Evolutionary conservation across 1,140 invertebrate genomes (phyloP).

Genomic region (Mactra quadrangularis): DNA sequence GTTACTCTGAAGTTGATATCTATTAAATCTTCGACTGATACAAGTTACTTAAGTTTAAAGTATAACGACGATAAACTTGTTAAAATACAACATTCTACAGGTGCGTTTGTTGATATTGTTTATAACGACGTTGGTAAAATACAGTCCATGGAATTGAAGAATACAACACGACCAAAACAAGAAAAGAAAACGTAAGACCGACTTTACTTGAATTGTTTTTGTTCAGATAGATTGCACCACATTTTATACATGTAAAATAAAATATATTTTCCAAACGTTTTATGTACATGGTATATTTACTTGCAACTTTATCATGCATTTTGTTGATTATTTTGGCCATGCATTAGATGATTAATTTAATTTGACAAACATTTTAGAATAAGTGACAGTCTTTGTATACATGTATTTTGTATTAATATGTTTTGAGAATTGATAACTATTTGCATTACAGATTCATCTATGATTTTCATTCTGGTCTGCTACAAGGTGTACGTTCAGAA

Average conservation of each 20-base stretch:
- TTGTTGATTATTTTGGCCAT: too few species aligned
- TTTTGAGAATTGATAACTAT: too few species aligned
- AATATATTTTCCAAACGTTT: too few species aligned
- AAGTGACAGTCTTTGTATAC: too few species aligned
- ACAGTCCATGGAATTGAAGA: neutral
- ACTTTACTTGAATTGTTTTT: too few species aligned
- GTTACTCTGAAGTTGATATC: neutral
- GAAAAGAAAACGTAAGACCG: conserved; percentile 8
- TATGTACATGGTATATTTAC: too few species aligned
- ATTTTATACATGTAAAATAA: too few species aligned
- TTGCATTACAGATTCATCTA: neutral
- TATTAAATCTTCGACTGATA: neutral
- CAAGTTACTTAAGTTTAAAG: neutral
- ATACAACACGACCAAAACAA: neutral
- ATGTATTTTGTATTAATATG: too few species aligned
- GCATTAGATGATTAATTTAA: too few species aligned
- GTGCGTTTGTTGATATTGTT: neutral
- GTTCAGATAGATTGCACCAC: too few species aligned
- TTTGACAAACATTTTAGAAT: too few species aligned
- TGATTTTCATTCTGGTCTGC: neutral
- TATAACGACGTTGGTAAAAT: conserved; percentile 6
- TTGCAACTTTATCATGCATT: too few species aligned
- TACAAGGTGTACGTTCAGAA: neutral
- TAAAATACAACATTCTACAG: conserved; percentile 10
- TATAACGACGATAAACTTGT: neutral